Percentiles rank a stretch among this genome's conserved stretches.
Conservation (phyloP, 2,113 vertebrate species). For the Bagarius yarrelli region DNA sequence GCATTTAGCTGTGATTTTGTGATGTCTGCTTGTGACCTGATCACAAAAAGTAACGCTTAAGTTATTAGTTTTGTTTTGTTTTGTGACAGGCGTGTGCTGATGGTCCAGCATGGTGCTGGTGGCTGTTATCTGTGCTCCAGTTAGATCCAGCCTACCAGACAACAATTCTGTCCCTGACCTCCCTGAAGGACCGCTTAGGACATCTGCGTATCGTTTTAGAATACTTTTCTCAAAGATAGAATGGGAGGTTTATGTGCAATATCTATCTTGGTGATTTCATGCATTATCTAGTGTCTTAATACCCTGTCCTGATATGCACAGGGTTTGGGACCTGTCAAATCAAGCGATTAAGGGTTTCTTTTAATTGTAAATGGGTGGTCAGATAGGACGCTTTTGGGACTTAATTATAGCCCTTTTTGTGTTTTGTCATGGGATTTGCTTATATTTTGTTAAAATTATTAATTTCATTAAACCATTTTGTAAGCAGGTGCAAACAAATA, state of each 20-base stretch:
- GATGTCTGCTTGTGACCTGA: neutral
- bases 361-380: neutral
- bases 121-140: slow-evolving; percentile 78
- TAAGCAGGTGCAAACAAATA: neutral
- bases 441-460: neutral
- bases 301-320: neutral
- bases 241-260: too few species aligned
- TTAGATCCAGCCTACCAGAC: slow-evolving; percentile 78
- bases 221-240: slow-evolving; percentile 76
- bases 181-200: slow-evolving; percentile 75
- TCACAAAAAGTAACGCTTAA: neutral
- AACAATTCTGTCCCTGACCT: slow-evolving; percentile 76
- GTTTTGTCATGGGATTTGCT: neutral
- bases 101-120: slow-evolving; percentile 81
- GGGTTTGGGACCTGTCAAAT: neutral
- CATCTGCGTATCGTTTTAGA: slow-evolving; percentile 78
- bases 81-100: slow-evolving; percentile 67
- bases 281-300: too few species aligned
- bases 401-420: too few species aligned
- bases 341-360: neutral
- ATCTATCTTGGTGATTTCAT: too few species aligned
- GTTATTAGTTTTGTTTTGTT: neutral
- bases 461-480: neutral
- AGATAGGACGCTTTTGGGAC: neutral
- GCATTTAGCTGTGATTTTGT: neutral